These are phyloP conservation scores for Onychomys torridus DNA, from an alignment of 2,797 vertebrate genomes.

Conservation along the genomic window DNA sequence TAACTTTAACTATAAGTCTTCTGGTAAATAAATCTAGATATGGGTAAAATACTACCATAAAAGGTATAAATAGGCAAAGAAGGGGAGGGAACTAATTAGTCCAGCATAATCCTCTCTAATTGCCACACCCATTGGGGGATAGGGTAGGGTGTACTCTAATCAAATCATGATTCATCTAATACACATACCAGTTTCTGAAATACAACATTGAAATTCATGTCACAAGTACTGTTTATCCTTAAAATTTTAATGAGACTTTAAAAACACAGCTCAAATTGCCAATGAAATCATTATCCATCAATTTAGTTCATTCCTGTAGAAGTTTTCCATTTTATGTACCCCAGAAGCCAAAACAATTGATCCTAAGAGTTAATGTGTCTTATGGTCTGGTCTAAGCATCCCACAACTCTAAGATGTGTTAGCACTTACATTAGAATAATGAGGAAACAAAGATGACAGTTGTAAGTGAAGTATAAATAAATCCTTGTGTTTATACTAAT, in stretches of 20 bases:
- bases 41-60: background rate
- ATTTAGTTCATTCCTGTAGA: background rate
- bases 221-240: background rate
- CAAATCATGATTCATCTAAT: background rate
- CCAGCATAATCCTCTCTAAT: background rate
- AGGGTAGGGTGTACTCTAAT: background rate
- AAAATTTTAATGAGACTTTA: background rate
- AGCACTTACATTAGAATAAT: background rate
- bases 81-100: background rate
- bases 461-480: background rate
- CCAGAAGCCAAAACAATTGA: background rate
- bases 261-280: background rate
- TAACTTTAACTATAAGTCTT: background rate
- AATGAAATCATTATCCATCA: background rate
- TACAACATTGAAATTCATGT: background rate
- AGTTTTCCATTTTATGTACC: background rate
- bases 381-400: background rate
- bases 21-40: background rate
- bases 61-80: background rate
- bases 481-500: background rate
- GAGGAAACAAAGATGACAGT: background rate
- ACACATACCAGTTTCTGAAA: background rate
- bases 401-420: background rate
- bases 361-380: background rate
- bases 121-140: background rate